Percentiles rank a stretch among this genome's conserved stretches.
Conservation (phyloP, 2,113 vertebrate species). For the Marmota monax region DNA sequence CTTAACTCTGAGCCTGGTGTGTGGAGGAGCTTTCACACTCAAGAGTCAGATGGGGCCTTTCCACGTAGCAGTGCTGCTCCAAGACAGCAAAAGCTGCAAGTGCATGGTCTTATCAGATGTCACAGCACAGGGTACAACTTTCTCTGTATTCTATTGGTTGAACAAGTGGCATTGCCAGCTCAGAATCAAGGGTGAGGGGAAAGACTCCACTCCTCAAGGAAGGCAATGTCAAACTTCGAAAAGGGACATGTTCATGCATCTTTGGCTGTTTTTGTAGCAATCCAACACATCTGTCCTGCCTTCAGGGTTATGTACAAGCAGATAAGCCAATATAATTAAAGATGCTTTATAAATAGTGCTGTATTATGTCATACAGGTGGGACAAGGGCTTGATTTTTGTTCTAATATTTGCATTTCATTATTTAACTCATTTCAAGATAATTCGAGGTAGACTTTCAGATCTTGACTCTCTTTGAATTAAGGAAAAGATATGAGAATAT, state of each 20-base stretch:
- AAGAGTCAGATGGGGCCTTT: not conserved
- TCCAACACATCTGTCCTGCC: not conserved
- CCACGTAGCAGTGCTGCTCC: not conserved
- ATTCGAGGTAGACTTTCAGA: not conserved
- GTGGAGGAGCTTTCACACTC: not conserved
- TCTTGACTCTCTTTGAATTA: not conserved
- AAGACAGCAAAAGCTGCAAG: not conserved
- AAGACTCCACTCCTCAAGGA: not conserved
- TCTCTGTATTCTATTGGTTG: not conserved
- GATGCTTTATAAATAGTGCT: not conserved
- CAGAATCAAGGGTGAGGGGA: not conserved
- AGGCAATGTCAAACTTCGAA: not conserved
- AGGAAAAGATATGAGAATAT: not conserved
- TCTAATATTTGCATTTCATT: not conserved
- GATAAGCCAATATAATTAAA: not conserved
- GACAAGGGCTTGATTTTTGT: not conserved
- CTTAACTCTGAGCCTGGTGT: not conserved
- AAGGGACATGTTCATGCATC: not conserved
- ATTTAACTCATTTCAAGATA: not conserved
- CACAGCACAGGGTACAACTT: not conserved
- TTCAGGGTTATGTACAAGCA: not conserved
- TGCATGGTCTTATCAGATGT: not conserved
- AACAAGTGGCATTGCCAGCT: not conserved
- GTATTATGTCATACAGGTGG: not conserved
- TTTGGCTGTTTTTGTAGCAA: not conserved